These are phyloP conservation scores for Notothenia rossii DNA, from an alignment of 2,113 vertebrate species.

Conservation along the genomic window DNA sequence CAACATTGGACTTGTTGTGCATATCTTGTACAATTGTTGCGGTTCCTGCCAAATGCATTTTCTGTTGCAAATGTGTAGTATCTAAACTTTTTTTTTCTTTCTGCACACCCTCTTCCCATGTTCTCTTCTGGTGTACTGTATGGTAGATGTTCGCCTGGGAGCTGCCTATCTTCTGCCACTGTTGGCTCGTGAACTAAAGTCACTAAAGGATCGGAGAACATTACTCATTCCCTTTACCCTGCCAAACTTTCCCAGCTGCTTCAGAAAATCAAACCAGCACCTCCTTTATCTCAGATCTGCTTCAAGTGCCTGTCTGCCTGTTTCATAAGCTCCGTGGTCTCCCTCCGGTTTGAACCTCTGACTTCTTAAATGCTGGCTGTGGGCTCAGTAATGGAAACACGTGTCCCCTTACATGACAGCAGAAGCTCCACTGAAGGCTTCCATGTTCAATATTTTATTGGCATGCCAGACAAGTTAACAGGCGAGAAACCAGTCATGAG, in stretches of 20 bases:
- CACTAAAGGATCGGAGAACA: constrained; percentile 1
- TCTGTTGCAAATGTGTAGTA: not conserved
- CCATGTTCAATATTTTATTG: not conserved
- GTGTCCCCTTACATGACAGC: constrained; percentile 10
- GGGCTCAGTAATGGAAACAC: not conserved
- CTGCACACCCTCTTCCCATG: too few relatives aligned
- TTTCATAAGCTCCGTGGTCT: constrained; percentile 41
- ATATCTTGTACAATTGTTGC: not conserved
- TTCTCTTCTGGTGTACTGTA: not conserved
- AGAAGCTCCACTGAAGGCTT: not conserved
- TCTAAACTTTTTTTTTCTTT: not conserved
- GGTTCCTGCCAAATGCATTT: not conserved
- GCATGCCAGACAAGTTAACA: not conserved
- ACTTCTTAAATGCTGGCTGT: constrained; percentile 16
- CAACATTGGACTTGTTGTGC: too few relatives aligned
- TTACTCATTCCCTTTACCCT: constrained; percentile 47
- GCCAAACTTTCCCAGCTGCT: constrained; percentile 24
- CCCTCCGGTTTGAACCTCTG: constrained; percentile 34
- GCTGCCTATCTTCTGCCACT: constrained; percentile 18
- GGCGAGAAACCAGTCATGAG: not conserved
- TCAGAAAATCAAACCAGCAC: constrained; percentile 46
- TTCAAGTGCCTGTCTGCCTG: constrained; percentile 17
- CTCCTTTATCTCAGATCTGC: constrained; percentile 22
- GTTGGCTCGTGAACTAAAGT: constrained; percentile 27
- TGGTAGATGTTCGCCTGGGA: constrained; percentile 26